Evolutionary conservation across 2,888 invertebrate species (phyloP).

Genomic region (Macrophya alboannulata): DNA sequence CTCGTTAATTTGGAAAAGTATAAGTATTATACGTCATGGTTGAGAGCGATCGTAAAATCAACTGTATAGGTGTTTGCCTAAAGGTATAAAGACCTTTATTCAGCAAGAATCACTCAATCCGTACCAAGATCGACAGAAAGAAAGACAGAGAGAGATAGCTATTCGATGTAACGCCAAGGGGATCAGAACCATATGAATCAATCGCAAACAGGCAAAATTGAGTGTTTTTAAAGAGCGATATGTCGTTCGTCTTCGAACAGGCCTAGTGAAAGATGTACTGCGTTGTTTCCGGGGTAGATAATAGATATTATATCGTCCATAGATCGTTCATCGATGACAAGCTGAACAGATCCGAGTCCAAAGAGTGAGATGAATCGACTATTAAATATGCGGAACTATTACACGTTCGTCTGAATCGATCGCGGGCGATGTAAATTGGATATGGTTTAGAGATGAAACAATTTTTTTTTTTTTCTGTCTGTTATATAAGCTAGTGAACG

Average conservation of each 20-base stretch:
- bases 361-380: neutral
- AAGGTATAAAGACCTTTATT: neutral
- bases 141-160: neutral
- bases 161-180: neutral
- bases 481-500: conserved; percentile 69
- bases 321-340: too few relatives aligned
- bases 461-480: neutral
- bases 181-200: neutral
- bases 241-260: too few relatives aligned
- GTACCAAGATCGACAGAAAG: neutral
- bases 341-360: neutral
- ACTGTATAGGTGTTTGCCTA: neutral
- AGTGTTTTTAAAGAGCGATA: neutral
- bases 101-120: neutral
- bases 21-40: neutral
- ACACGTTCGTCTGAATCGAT: neutral
- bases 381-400: neutral
- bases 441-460: neutral
- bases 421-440: neutral
- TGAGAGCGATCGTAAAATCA: neutral
- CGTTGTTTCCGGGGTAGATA: too few relatives aligned
- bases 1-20: neutral
- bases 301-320: too few relatives aligned
- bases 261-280: too few relatives aligned
- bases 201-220: neutral